A percentile compares a stretch with the other conserved stretches of the same genome.
phyloP scores from a whole-genome alignment of 2,113 vertebrate species.

The Monopterus albus region DNA sequence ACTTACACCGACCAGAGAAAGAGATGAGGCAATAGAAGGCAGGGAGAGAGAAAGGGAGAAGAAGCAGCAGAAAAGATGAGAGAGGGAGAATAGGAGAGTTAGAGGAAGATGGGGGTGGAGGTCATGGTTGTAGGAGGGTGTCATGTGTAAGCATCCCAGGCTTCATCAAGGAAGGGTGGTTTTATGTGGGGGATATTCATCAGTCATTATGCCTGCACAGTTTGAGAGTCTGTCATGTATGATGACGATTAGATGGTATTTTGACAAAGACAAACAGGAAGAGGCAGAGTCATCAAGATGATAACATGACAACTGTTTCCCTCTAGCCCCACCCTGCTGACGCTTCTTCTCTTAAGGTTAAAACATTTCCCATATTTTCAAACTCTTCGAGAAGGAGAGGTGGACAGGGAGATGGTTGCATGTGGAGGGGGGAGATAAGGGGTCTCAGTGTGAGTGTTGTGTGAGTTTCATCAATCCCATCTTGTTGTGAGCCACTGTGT shows the following conservation, averaged over 20 bases:
- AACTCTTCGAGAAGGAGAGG: conserved; percentile 45
- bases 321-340: conserved; percentile 58
- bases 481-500: conserved; percentile 32
- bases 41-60: conserved; percentile 61
- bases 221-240: conserved; percentile 28
- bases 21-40: conserved; percentile 72
- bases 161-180: conserved; percentile 38
- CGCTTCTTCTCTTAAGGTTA: conserved; percentile 38
- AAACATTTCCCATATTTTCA: conserved; percentile 40
- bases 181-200: conserved; percentile 43
- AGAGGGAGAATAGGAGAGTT: conserved; percentile 67
- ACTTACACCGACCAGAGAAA: conserved; percentile 75
- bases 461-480: conserved; percentile 20
- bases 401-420: conserved; percentile 69
- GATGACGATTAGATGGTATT: conserved; percentile 27
- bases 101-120: conserved; percentile 71
- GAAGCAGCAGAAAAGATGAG: conserved; percentile 55
- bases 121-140: conserved; percentile 74
- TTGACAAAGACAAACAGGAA: conserved; percentile 8
- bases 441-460: conserved; percentile 1
- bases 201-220: conserved; percentile 4
- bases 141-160: conserved; percentile 68
- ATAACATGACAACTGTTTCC: conserved; percentile 37
- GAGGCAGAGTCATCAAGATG: conserved; percentile 37
- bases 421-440: conserved; percentile 31